Conservation (phyloP, 2,113 vertebrate species). For the Xenopus borealis region DNA sequence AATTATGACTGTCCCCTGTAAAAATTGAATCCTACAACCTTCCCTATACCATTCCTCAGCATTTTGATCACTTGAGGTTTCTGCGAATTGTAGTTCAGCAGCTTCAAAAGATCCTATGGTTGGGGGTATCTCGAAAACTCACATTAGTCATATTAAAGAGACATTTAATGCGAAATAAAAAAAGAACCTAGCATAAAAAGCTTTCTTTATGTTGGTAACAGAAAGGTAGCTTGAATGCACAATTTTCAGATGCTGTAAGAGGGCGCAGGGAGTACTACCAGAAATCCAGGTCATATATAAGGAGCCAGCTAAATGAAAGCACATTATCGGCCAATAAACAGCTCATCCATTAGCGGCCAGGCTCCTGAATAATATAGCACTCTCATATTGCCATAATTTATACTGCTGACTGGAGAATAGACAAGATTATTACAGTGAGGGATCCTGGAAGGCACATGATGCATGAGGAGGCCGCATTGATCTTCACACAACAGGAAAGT, state of each 20-base stretch:
- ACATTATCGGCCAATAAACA: conserved; percentile 82
- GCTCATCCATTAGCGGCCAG: conserved; percentile 83
- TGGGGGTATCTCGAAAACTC: no score
- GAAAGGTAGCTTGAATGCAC: background rate
- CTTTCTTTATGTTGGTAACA: background rate
- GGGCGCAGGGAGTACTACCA: conserved; percentile 21
- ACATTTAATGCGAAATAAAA: no score
- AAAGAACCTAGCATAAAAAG: no score
- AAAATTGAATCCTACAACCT: no score
- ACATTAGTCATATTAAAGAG: no score
- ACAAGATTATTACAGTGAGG: conserved; percentile 89
- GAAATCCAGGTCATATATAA: conserved; percentile 38
- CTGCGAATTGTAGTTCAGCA: no score
- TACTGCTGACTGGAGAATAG: conserved; percentile 79
- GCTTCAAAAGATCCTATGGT: no score
- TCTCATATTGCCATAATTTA: conserved; percentile 75
- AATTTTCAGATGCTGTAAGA: conserved; percentile 52
- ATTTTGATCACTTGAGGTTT: no score
- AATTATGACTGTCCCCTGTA: no score
- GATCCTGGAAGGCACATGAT: conserved; percentile 83
- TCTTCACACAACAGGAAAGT: conserved; percentile 80
- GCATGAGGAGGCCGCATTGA: conserved; percentile 76
- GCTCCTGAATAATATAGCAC: conserved; percentile 81
- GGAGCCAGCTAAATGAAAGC: conserved; percentile 53
- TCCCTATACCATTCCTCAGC: no score